Base-by-base conservation (phyloP, 2,888 invertebrate species). In the Volucella zonaria region DNA sequence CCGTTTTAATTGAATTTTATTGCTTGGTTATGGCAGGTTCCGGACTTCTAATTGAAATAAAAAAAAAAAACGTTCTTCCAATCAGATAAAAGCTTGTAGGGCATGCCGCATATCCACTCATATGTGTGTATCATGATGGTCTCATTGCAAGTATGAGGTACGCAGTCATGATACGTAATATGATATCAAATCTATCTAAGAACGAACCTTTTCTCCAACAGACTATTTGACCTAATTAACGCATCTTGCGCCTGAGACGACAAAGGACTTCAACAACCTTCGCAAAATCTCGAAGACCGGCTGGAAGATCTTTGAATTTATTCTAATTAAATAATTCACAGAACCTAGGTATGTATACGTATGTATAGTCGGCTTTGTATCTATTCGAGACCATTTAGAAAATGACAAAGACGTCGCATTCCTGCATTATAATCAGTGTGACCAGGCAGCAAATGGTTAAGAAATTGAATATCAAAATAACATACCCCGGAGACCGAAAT, bases 211-310 rank as follows among this genome's bases (percentile, higher is more conserved):
- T 38, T 52, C 64, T 47, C 51, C 52, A 14, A 52, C 73, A 80
- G 74, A 80, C 80, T 62, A 68, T 80, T 74, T 68, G 74, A 74
- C 80, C 73, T 80, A 74, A 67, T 62, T 79, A 61, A 67, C 52
- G 67, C 67, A 62, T 80, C 62, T 43, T 80, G 61, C 74, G 74
- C 47, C 51, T 58, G 11, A 15, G 38, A 45, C 54, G 6, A 0
- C 38, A 58, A 31, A 51, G 47, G 38, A 12, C 45, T 51, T 54
- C 54, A 59, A 14, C 45, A 64, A 49, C 62, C 54, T 70, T 54
- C 47, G 42, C 23, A 45, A 8, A 42, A 43, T 8, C 8, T 14
- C 54, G 52, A 45, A 8, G 49, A 42, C 18, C 45, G 6, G 54
- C 18, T 64, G 38, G 15, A 73, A 14, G 1, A 38, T 15, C 52